These are phyloP conservation scores for Rotaria socialis DNA, from an alignment of 2,888 invertebrate genomes.

Conservation along the genomic window DNA sequence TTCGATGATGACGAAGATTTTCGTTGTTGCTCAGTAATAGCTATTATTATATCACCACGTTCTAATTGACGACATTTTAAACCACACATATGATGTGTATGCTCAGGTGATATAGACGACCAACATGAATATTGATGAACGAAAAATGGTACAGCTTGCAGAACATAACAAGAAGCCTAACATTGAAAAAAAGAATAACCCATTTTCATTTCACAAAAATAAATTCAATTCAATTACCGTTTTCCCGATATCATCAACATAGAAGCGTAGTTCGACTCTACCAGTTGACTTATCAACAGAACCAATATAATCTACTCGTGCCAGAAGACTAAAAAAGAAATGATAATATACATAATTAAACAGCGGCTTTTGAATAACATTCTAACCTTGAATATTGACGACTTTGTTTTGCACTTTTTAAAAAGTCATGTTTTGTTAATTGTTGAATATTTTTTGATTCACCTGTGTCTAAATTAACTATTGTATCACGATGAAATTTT, in stretches of 20 bases:
- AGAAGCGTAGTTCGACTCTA: neutral
- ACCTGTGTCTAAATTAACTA: neutral
- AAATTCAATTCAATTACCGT: neutral
- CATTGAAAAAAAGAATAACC: no score
- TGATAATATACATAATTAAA: no score
- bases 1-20: neutral
- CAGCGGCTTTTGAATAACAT: no score
- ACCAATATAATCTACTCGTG: neutral
- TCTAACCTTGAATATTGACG: slow-evolving; percentile 5
- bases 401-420: slow-evolving; percentile 7
- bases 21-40: neutral
- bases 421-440: slow-evolving; percentile 23
- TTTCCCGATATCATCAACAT: neutral
- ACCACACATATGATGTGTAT: neutral
- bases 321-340: neutral
- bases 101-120: neutral
- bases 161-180: neutral
- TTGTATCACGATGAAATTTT: slow-evolving; percentile 15
- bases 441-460: slow-evolving; percentile 4
- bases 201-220: no score
- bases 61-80: slow-evolving; percentile 19
- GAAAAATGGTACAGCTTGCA: slow-evolving; percentile 13
- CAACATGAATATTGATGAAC: slow-evolving; percentile 30
- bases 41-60: slow-evolving; percentile 5
- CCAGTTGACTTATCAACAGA: neutral